Evolutionary conservation across 2,888 invertebrate genomes (phyloP).

Genomic region (Drosophila rellima): DNA sequence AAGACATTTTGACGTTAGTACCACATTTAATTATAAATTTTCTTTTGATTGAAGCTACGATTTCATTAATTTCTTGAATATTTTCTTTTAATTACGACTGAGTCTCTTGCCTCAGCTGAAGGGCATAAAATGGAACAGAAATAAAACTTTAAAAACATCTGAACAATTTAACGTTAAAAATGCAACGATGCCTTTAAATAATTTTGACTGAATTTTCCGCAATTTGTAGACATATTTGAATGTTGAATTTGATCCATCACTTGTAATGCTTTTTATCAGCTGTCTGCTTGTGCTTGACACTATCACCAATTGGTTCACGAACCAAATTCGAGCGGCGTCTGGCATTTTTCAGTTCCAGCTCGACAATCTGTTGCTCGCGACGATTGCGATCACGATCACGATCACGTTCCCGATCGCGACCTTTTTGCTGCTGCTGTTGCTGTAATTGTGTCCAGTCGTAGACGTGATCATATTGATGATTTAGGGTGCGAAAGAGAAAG

Average conservation of each 20-base stretch:
- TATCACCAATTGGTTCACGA: slow-evolving; percentile 22
- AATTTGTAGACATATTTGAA: background rate
- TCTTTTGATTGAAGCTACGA: slow-evolving; percentile 6
- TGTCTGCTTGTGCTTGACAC: slow-evolving; percentile 15
- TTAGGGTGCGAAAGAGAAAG: slow-evolving; percentile 98
- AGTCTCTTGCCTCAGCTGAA: background rate
- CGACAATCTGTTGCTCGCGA: slow-evolving; percentile 19
- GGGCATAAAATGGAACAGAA: slow-evolving; percentile 4
- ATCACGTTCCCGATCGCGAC: slow-evolving; percentile 16
- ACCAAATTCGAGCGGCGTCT: slow-evolving; percentile 5
- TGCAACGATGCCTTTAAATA: slow-evolving; percentile 30
- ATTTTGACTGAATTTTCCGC: slow-evolving; percentile 40
- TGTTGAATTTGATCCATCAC: slow-evolving; percentile 9
- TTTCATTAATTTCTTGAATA: background rate
- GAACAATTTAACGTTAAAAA: slow-evolving; percentile 22
- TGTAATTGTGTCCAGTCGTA: slow-evolving; percentile 99
- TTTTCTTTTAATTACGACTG: slow-evolving; percentile 13
- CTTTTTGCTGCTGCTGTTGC: slow-evolving; percentile 91
- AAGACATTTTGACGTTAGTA: slow-evolving; percentile 70
- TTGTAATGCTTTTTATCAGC: slow-evolving; percentile 24
- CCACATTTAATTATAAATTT: slow-evolving; percentile 27
- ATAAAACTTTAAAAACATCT: background rate
- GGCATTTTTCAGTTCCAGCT: slow-evolving; percentile 18
- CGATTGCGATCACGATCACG: slow-evolving; percentile 24
- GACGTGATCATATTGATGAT: slow-evolving; percentile 98